phyloP scores from a whole-genome alignment of 2,797 vertebrate species.

The Falco peregrinus region DNA sequence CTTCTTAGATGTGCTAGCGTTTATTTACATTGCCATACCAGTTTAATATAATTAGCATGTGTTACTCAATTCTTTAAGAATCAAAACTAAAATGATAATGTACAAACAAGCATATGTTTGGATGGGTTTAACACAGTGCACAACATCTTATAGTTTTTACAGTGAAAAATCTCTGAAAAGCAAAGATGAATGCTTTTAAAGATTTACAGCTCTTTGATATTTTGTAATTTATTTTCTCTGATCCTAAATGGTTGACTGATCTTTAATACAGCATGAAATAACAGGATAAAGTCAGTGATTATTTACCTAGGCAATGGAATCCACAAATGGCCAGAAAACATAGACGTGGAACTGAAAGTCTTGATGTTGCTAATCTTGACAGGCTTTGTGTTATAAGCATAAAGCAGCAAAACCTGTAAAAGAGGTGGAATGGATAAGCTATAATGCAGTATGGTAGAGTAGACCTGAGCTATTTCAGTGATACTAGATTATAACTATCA shows the following conservation, averaged over 20 bases:
- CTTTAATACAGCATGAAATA: slow-evolving; percentile 50
- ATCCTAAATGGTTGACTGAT: slow-evolving; percentile 1
- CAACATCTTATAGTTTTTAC: not conserved
- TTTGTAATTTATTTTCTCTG: not conserved
- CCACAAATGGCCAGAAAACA: slow-evolving; percentile 68
- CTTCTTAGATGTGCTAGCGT: not conserved
- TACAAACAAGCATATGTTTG: not conserved
- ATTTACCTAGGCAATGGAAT: slow-evolving; percentile 74
- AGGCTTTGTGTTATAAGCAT: slow-evolving; percentile 74
- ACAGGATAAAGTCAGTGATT: slow-evolving; percentile 12
- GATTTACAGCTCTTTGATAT: not conserved
- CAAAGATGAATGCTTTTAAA: not conserved
- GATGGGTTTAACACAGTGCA: not conserved
- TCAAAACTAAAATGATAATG: not conserved
- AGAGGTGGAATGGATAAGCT: not conserved
- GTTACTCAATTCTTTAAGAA: slow-evolving; percentile 1
- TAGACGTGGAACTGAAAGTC: not conserved
- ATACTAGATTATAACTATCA: not conserved
- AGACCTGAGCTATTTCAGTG: not conserved
- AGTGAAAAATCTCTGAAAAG: not conserved
- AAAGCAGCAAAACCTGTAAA: slow-evolving; percentile 77
- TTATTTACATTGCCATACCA: not conserved
- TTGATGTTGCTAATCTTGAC: slow-evolving; percentile 46
- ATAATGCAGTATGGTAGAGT: not conserved
- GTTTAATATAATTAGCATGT: not conserved